Evolutionary conservation across 2,113 vertebrate genomes (phyloP).

Genomic region (Cettia cetti): DNA sequence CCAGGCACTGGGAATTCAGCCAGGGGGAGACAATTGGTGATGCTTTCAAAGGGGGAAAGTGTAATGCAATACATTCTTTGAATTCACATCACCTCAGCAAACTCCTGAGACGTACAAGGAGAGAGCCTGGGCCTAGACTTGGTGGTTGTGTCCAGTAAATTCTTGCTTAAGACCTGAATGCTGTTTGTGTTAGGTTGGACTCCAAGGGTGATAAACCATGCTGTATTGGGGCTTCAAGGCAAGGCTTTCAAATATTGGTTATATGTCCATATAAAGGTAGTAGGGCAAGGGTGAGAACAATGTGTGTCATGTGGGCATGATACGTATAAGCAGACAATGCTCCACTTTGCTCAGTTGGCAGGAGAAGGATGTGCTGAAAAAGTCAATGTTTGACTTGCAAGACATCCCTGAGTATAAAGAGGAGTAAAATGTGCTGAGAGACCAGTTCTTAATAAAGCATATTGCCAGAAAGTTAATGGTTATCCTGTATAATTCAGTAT

Average conservation of each 20-base stretch:
- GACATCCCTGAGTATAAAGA: not conserved
- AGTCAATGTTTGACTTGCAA: not conserved
- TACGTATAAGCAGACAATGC: not conserved
- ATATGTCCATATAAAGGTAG: not conserved
- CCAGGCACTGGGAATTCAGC: slow-evolving; percentile 48
- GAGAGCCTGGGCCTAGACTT: not conserved
- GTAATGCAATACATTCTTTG: not conserved
- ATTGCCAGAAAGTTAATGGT: not conserved
- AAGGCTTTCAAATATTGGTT: not conserved
- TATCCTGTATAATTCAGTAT: not conserved
- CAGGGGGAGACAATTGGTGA: slow-evolving; percentile 24
- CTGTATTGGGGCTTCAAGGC: slow-evolving; percentile 1
- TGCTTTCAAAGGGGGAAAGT: slow-evolving; percentile 30
- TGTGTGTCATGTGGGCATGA: accelerated
- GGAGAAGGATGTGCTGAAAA: not conserved
- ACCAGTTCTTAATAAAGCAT: not conserved
- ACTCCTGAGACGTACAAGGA: not conserved
- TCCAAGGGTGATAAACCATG: not conserved
- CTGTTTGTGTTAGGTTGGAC: not conserved
- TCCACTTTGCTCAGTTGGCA: not conserved
- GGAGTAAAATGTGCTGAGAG: not conserved
- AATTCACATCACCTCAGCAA: not conserved
- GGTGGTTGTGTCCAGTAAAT: not conserved
- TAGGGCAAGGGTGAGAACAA: not conserved
- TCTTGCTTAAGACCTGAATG: not conserved